Evolutionary conservation across 2,113 vertebrate genomes (phyloP).

Genomic region (Anguilla japonica): DNA sequence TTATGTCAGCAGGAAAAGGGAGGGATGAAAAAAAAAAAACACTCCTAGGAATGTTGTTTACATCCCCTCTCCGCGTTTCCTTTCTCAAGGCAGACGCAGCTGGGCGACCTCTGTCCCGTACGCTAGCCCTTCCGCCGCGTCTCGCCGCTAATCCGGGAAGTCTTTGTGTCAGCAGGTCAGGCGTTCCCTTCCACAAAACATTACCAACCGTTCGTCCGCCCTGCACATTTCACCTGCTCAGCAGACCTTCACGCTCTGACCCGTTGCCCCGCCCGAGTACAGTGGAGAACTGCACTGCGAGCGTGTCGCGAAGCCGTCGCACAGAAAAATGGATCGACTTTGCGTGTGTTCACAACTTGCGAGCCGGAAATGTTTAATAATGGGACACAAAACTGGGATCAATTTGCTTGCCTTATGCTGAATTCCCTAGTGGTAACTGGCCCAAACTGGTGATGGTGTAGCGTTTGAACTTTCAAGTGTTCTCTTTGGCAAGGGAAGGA

Average conservation of each 20-base stretch:
- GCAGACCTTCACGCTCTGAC: too few species aligned
- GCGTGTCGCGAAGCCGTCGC: background rate
- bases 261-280: too few species aligned
- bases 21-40: background rate
- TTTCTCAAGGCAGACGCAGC: constrained; percentile 20
- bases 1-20: background rate
- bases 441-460: background rate
- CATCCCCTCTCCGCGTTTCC: background rate
- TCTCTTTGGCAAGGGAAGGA: background rate
- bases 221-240: too few species aligned
- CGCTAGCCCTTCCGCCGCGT: constrained; percentile 64
- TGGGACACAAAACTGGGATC: too few species aligned
- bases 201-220: too few species aligned
- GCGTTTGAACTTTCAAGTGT: background rate
- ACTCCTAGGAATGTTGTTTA: background rate
- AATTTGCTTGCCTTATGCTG: background rate
- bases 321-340: background rate
- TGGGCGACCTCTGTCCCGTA: constrained; percentile 58
- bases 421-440: background rate
- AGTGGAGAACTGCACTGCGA: background rate
- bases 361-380: background rate
- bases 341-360: too few species aligned
- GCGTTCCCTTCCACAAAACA: too few species aligned
- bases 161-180: too few species aligned
- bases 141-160: constrained; percentile 32